Conservation (phyloP, 1,140 invertebrate genomes). For the Oreohelix idahoensis region DNA sequence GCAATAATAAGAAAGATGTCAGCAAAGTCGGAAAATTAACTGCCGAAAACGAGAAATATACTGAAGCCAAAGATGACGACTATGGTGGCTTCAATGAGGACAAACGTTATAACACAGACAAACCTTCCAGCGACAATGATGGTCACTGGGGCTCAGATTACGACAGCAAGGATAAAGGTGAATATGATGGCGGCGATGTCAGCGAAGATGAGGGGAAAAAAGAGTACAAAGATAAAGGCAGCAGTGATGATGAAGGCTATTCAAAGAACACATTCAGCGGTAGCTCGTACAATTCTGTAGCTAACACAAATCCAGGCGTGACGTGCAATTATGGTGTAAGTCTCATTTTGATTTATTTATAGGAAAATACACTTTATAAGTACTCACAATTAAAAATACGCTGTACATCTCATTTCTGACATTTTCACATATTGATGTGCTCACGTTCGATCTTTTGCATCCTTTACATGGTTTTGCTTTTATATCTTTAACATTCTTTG, state of each 20-base stretch:
- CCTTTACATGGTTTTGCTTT: too few species aligned
- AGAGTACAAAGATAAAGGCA: background rate
- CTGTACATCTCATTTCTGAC: too few species aligned
- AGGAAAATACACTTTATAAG: too few species aligned
- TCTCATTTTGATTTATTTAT: background rate
- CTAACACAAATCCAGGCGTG: background rate
- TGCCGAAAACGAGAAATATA: background rate
- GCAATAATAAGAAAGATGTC: background rate
- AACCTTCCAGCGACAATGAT: background rate
- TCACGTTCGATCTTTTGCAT: too few species aligned
- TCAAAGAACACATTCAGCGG: background rate
- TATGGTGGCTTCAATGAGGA: background rate
- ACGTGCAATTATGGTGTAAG: background rate
- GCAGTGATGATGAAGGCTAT: background rate
- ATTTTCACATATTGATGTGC: too few species aligned
- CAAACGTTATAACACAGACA: background rate
- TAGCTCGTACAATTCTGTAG: background rate
- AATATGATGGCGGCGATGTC: background rate
- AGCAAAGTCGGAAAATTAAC: background rate
- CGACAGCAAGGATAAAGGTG: background rate
- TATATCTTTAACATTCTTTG: too few species aligned
- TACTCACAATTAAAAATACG: too few species aligned
- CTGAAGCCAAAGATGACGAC: background rate
- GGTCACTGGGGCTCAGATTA: background rate
- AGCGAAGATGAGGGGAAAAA: background rate